phyloP scores from a whole-genome alignment of 2,888 invertebrate species.

The Rapana venosa region DNA sequence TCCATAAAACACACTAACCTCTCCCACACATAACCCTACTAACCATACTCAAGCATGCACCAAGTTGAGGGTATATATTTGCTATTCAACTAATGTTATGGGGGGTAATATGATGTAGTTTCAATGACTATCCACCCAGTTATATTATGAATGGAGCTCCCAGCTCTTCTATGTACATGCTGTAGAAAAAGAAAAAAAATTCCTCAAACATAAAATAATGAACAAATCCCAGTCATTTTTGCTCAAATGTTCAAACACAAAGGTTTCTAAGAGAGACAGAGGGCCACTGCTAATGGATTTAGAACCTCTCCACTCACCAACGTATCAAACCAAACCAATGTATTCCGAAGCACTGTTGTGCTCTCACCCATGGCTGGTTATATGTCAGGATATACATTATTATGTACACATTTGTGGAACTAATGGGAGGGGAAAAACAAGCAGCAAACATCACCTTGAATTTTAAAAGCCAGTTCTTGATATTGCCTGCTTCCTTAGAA shows the following conservation, averaged over 20 bases:
- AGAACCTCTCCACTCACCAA: background rate
- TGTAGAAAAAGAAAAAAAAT: too few relatives aligned
- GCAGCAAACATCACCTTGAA: background rate
- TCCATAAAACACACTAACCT: too few relatives aligned
- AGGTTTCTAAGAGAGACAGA: too few relatives aligned
- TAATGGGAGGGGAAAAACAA: background rate
- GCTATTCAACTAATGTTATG: background rate
- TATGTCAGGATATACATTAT: background rate
- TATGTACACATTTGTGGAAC: background rate
- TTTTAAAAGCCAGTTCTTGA: conserved; percentile 2
- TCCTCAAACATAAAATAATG: too few relatives aligned
- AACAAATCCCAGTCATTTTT: too few relatives aligned
- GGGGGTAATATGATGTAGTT: too few relatives aligned
- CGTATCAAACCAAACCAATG: background rate
- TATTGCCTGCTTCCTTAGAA: conserved; percentile 8
- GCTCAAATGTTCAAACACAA: too few relatives aligned
- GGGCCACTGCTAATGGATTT: background rate
- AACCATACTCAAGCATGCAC: background rate
- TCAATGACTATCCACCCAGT: background rate
- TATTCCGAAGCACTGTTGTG: background rate
- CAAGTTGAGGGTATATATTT: background rate
- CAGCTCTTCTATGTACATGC: background rate
- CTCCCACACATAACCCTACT: too few relatives aligned
- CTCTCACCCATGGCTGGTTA: background rate
- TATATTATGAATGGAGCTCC: background rate